Base-by-base conservation (phyloP, 1,140 invertebrate genomes). In the Pogonomyrmex barbatus region DNA sequence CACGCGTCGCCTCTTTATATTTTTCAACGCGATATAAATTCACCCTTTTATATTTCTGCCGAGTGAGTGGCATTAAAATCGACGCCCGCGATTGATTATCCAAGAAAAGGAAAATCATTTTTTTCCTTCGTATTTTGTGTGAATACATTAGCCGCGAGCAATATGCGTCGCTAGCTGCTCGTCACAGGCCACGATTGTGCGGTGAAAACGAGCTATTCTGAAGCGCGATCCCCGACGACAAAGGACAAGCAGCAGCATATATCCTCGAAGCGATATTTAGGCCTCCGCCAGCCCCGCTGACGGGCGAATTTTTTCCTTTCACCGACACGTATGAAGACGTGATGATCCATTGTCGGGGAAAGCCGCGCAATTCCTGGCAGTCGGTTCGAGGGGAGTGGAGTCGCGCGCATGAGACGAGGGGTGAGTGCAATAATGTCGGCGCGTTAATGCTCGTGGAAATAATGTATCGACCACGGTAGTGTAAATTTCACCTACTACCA, bases 381-480 rank as follows among this genome's bases (percentile, higher is more conserved):
- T 75, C 87, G 79, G 67, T 65, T 50, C 58, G 82, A 36, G 12
- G 77, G n/a, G 8, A 4, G 73, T 42, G 45, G 60, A 42, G 24
- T 5, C 42, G 45, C 42, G 68, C 24, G 24, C 24, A n/a, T 39
- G 42, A 39, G 45, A 12, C 24, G 60, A 62, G 14, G 62, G 42
- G 50, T 17, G 75, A 87, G 85, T 81, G 89, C 70, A 90, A 89
- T 89, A 89, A 89, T 68, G 88, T 78, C 81, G 63, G 79, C 83
- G 63, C 79, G 88, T 85, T 90, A 90, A 90, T 90, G 89, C 86
- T 82, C 75, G 63, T 77, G 89, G 88, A 89, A 90, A 90, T 90
- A 90, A 90, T 82, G 89, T 90, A 90, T 90, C 82, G 89, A 77
- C 33, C 30, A 30, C 62, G 88, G 71, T 78, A 90, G 77, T 83